These are phyloP conservation scores for Acrobasis consociella DNA, from an alignment of 2,888 invertebrate genomes.

Conservation along the genomic window DNA sequence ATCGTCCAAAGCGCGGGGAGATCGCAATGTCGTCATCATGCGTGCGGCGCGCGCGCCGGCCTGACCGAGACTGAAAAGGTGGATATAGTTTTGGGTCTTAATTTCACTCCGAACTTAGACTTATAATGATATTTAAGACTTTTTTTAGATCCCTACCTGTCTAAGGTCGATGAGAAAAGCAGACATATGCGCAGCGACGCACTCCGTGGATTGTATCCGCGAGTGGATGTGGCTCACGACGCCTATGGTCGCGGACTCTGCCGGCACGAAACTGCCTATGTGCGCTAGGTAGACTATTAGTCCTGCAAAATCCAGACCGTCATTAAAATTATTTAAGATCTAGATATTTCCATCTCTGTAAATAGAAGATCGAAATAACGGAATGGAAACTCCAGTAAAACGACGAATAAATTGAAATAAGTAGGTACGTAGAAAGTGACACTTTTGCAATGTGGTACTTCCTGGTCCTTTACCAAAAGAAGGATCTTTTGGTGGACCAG, in stretches of 20 bases:
- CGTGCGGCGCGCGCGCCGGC: not conserved
- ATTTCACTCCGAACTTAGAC: too few relatives aligned
- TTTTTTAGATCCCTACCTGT: conserved; percentile 85
- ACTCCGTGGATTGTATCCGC: conserved; percentile 89
- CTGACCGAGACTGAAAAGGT: conserved; percentile 27
- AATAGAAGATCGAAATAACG: too few relatives aligned
- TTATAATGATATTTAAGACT: too few relatives aligned
- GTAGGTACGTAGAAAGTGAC: too few relatives aligned
- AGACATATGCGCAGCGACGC: conserved; percentile 90
- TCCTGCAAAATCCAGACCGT: conserved; percentile 50
- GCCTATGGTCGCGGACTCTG: conserved; percentile 87
- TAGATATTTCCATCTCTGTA: not conserved
- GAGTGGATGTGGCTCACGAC: conserved; percentile 88
- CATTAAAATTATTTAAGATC: not conserved
- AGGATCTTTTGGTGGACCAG: too few relatives aligned
- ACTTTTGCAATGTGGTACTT: too few relatives aligned
- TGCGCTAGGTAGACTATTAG: conserved; percentile 93
- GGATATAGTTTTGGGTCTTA: too few relatives aligned
- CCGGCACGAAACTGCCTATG: conserved; percentile 95
- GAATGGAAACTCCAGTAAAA: too few relatives aligned
- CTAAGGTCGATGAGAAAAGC: conserved; percentile 93
- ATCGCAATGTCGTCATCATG: not conserved
- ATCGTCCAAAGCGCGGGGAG: not conserved
- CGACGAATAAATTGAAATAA: too few relatives aligned
- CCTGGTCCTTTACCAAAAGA: too few relatives aligned